Evolutionary conservation across 2,113 vertebrate species (phyloP).

Genomic region (Gopherus evgoodei): DNA sequence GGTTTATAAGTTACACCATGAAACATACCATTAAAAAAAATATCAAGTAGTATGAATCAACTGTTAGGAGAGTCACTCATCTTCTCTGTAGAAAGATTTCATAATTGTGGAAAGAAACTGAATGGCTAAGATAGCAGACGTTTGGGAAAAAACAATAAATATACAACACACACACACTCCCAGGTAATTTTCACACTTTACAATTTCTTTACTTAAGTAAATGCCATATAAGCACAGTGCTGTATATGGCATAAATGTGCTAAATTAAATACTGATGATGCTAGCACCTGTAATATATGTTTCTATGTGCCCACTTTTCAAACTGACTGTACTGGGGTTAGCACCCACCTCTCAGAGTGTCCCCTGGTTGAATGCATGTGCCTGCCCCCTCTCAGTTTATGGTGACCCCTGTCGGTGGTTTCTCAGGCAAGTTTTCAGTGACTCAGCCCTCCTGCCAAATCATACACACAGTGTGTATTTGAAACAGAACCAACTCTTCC

Average conservation of each 20-base stretch:
- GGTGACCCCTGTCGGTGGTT: no score
- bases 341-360: no score
- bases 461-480: no score
- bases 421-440: no score
- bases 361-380: no score
- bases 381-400: no score
- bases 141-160: not conserved
- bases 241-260: not conserved
- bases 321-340: not conserved
- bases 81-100: not conserved
- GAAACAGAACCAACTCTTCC: no score
- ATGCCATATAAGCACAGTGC: not conserved
- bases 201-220: conserved; percentile 1
- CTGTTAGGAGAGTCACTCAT: not conserved
- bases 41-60: not conserved
- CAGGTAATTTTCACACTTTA: not conserved
- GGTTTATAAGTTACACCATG: not conserved
- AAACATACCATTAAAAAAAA: not conserved
- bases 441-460: no score
- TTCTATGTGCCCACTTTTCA: not conserved
- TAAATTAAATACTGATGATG: not conserved
- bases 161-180: not conserved
- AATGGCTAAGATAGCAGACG: not conserved
- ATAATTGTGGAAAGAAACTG: not conserved
- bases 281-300: not conserved